Base-by-base conservation (phyloP, 2,113 vertebrate genomes). In the Polypterus bichir region DNA sequence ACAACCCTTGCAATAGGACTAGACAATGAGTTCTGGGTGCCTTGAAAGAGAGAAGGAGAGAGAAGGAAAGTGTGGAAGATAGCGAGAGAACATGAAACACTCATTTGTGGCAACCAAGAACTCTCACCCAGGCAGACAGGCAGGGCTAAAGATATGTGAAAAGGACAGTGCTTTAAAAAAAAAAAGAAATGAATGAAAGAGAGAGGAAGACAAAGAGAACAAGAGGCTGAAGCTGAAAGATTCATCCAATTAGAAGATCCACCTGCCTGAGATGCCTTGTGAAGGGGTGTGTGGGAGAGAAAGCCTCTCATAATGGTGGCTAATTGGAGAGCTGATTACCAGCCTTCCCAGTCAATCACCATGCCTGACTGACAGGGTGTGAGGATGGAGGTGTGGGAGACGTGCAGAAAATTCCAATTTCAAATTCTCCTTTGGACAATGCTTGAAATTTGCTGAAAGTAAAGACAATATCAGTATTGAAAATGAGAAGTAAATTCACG, bases 351-450 rank as follows among this genome's bases (percentile, higher is more conserved):
- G 72, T 81, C 79, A 79, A 76, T 78, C 79, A 68, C 63, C 74
- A 78, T 76, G 68, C 71, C 66, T 84, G 84, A 85, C 79, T 84
- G 84, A 83, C 83, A 80, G 78, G 46, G 58, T 48, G 27, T 64
- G 68, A 61, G 55, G 69, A 66, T 62, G 60, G 66, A 67, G 71
- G 75, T 75, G 76, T 71, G 71, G 69, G 71, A 80, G 61, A 78
- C 11, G 59, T 62, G 49, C 44, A 52, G 11, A 52, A 59, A 54
- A 62, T 62, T 45, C 9, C 27, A 53, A 62, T 54, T 27, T 52
- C 49, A 57, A 27, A 27, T 27, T 27, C 27, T 27, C 27, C 27
- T 27, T 27, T 27, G 27, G 27, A 27, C 27, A 27, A 27, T 27
- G 27, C 27, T 27, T 27, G 1, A 27, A 27, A 27, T 27, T 27